phyloP scores from a whole-genome alignment of 2,888 invertebrate genomes.

The Lasioglossum zephyrum region DNA sequence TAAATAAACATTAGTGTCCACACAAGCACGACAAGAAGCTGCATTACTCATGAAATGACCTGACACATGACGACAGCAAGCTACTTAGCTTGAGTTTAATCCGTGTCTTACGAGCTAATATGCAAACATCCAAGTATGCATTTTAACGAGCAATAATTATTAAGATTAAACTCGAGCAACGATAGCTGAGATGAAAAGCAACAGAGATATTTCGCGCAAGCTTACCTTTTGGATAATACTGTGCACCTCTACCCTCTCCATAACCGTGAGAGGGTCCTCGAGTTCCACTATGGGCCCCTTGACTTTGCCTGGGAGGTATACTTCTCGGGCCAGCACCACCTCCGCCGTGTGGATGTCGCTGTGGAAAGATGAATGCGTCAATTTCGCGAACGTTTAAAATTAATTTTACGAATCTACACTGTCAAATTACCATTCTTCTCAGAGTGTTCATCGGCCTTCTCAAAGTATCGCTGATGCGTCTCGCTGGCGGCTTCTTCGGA shows the following conservation, averaged over 20 bases:
- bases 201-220: background rate
- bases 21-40: background rate
- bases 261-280: constrained; percentile 89
- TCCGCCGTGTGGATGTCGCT: constrained; percentile 85
- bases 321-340: constrained; percentile 80
- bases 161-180: constrained; percentile 69
- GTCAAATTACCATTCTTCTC: constrained; percentile 90
- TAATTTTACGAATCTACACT: background rate
- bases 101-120: constrained; percentile 35
- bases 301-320: constrained; percentile 78
- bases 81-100: constrained; percentile 69
- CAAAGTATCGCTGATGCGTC: constrained; percentile 96
- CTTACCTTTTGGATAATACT: constrained; percentile 90
- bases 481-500: constrained; percentile 98
- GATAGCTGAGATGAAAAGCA: constrained; percentile 48
- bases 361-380: constrained; percentile 25
- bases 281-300: constrained; percentile 78
- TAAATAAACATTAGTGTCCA: background rate
- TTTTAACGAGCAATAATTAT: constrained; percentile 47
- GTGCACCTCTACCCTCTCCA: constrained; percentile 89
- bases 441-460: constrained; percentile 96
- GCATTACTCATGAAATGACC: constrained; percentile 24
- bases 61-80: constrained; percentile 53
- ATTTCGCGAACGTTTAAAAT: constrained; percentile 10
- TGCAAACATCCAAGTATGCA: constrained; percentile 33